Conservation (phyloP, 2,888 invertebrate species). For the Cepaea hortensis region DNA sequence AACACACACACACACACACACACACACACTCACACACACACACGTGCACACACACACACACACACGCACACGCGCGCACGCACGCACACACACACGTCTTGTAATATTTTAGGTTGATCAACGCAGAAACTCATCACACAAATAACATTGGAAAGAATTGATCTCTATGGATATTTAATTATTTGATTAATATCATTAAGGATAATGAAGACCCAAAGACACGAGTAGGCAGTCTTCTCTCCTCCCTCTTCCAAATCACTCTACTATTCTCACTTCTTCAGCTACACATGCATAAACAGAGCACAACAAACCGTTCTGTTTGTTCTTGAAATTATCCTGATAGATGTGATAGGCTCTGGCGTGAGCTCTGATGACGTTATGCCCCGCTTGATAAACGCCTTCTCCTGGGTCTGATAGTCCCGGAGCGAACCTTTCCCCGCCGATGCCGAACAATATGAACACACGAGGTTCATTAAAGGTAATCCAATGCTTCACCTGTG, state of each 20-base stretch:
- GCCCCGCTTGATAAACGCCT: slow-evolving; percentile 81
- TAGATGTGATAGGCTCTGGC: slow-evolving; percentile 80
- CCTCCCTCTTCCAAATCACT: background rate
- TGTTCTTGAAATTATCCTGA: slow-evolving; percentile 50
- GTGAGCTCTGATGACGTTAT: slow-evolving; percentile 83
- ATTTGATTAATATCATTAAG: too few relatives aligned
- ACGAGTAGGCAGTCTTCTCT: too few relatives aligned
- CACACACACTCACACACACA: too few relatives aligned
- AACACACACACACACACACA: too few relatives aligned
- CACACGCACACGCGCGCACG: too few relatives aligned
- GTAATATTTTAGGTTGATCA: too few relatives aligned
- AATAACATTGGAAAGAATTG: too few relatives aligned
- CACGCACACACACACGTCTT: too few relatives aligned
- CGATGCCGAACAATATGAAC: slow-evolving; percentile 59
- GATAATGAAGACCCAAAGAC: too few relatives aligned
- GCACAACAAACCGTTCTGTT: background rate
- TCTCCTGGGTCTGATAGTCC: slow-evolving; percentile 55
- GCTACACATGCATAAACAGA: background rate
- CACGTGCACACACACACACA: too few relatives aligned
- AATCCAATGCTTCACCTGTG: slow-evolving; percentile 81
- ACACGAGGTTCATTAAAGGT: slow-evolving; percentile 85
- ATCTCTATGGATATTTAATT: too few relatives aligned
- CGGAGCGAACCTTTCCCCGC: slow-evolving; percentile 58
- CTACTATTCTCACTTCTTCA: background rate
- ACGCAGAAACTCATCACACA: too few relatives aligned